Conservation (phyloP, 2,888 invertebrate species). For the Polydrusus cervinus region DNA sequence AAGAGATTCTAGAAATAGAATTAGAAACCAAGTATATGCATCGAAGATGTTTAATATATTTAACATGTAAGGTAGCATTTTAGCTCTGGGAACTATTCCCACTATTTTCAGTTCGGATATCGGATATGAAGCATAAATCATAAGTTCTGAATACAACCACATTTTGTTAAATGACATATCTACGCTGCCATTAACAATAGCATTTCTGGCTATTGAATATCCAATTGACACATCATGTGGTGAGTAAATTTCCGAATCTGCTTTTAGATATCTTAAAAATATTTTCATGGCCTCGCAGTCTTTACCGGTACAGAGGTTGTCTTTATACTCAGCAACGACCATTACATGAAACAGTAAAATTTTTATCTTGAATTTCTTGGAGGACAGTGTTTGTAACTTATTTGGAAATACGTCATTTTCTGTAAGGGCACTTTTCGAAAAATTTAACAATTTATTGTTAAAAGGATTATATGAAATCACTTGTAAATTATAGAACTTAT, state of each 20-base stretch:
- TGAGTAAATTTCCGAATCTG: background rate
- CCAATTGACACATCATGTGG: background rate
- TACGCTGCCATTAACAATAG: conserved; percentile 10
- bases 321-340: background rate
- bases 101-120: conserved; percentile 8
- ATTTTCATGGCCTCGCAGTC: conserved; percentile 31
- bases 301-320: conserved; percentile 1
- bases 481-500: background rate
- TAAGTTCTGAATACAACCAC: conserved; percentile 17
- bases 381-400: conserved; percentile 10
- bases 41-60: conserved; percentile 37
- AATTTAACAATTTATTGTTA: background rate
- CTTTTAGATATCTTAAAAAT: conserved; percentile 37
- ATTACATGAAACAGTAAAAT: conserved; percentile 7
- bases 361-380: conserved; percentile 20
- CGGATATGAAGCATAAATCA: conserved; percentile 23
- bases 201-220: conserved; percentile 10
- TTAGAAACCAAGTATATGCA: conserved; percentile 31
- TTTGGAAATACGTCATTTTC: conserved; percentile 10
- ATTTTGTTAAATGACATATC: conserved; percentile 38
- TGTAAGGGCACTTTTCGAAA: background rate
- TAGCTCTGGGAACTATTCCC: conserved; percentile 33
- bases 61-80: conserved; percentile 12
- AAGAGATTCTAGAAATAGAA: background rate
- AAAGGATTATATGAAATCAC: conserved; percentile 1